phyloP scores from a whole-genome alignment of 2,888 invertebrate species.

The Tetrapedia diversipes region DNA sequence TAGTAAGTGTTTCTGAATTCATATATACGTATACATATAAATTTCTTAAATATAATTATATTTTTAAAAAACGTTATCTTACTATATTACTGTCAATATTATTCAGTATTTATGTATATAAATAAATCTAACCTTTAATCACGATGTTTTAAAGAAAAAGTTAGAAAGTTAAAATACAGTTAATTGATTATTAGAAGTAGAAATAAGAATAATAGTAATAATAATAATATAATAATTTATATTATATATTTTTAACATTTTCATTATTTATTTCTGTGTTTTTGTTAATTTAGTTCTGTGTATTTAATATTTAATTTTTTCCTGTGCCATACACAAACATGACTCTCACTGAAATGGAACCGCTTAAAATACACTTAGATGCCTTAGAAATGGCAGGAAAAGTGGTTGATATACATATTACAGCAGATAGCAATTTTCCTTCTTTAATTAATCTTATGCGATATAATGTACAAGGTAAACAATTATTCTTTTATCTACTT shows the following conservation, averaged over 20 bases:
- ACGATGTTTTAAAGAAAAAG: conserved; percentile 2
- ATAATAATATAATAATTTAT: conserved; percentile 6
- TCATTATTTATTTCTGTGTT: conserved; percentile 2
- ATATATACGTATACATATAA: neutral
- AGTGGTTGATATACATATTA: conserved; percentile 90
- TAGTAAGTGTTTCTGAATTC: conserved; percentile 40
- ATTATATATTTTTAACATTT: neutral
- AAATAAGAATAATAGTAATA: neutral
- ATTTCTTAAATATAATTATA: neutral
- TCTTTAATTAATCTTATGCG: conserved; percentile 86
- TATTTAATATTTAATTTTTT: conserved; percentile 14
- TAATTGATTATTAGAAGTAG: conserved; percentile 29
- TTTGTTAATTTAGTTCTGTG: conserved; percentile 9
- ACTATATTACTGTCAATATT: conserved; percentile 29
- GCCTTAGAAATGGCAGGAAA: conserved; percentile 91
- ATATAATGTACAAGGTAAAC: conserved; percentile 82
- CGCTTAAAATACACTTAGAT: conserved; percentile 84
- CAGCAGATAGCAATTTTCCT: conserved; percentile 88
- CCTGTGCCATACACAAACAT: conserved; percentile 32
- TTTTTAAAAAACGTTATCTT: neutral
- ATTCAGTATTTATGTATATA: neutral
- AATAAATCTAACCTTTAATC: conserved; percentile 53
- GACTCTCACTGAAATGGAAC: conserved; percentile 78
- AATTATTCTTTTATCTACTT: conserved; percentile 2
- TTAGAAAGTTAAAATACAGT: conserved; percentile 3